Evolutionary conservation across 64 coral and sea anemone species (phyloP).

Genomic region (Astreopora myriophthalma): DNA sequence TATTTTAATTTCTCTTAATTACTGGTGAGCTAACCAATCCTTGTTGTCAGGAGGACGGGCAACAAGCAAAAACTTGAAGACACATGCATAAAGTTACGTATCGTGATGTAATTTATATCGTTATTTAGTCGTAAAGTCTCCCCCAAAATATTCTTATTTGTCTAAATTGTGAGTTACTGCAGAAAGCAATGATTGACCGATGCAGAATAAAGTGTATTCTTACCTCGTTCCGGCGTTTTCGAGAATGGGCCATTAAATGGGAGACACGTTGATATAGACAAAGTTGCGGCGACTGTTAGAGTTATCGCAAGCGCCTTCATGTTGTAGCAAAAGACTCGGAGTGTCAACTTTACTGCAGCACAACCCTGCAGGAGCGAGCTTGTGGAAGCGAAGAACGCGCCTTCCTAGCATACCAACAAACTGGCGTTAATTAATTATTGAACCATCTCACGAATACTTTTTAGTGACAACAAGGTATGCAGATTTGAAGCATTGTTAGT

Average conservation of each 20-base stretch:
- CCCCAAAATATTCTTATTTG: neutral
- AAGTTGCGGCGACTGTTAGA: neutral
- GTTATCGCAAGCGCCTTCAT: neutral
- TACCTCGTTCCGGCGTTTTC: conserved; percentile 7
- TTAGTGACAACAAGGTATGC: neutral
- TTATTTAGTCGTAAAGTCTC: neutral
- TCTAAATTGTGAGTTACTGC: neutral
- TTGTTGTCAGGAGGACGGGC: too few relatives aligned
- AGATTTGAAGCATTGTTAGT: neutral
- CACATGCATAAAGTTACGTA: neutral
- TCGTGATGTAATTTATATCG: neutral
- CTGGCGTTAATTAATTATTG: conserved; percentile 24
- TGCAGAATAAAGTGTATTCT: neutral
- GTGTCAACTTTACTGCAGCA: neutral
- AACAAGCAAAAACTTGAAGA: neutral
- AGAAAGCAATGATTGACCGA: neutral
- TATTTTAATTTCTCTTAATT: too few relatives aligned
- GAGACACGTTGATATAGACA: neutral
- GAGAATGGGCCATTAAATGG: neutral
- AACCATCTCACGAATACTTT: neutral
- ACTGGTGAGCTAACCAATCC: neutral
- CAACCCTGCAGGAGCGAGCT: neutral
- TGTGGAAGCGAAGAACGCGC: neutral
- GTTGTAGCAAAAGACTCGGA: neutral
- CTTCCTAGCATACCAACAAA: neutral